A percentile compares a stretch with the other conserved stretches of the same genome.
Evolutionary conservation across 2,797 vertebrate genomes (phyloP).

Genomic region (Falco berigora): DNA sequence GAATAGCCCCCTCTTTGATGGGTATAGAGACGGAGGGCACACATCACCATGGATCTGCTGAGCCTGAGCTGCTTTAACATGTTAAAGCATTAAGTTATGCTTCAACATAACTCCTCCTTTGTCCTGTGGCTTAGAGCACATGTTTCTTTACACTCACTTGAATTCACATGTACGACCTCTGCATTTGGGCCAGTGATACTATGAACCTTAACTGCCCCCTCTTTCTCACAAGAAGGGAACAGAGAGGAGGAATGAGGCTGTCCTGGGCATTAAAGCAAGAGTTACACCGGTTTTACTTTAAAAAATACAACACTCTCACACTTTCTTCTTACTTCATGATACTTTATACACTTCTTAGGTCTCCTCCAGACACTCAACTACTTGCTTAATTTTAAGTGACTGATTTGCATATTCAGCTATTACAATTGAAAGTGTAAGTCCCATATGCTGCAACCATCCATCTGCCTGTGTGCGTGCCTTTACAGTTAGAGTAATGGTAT

Average conservation of each 20-base stretch:
- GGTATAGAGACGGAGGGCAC: background rate
- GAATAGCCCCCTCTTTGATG: background rate
- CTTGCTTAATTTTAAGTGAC: background rate
- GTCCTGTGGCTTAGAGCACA: background rate
- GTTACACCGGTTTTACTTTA: background rate
- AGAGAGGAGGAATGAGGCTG: background rate
- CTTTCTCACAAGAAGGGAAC: background rate
- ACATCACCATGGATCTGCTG: background rate
- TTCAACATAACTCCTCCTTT: background rate
- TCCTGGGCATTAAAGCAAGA: background rate
- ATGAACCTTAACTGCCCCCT: background rate
- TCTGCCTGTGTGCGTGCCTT: background rate
- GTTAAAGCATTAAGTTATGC: too few species aligned
- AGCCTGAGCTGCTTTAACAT: background rate
- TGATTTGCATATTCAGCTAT: background rate
- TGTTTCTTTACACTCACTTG: background rate
- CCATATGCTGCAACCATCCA: background rate
- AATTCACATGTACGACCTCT: background rate
- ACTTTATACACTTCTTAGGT: background rate
- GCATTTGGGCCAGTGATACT: background rate
- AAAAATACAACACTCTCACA: background rate
- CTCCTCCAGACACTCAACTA: background rate
- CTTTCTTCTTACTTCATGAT: background rate
- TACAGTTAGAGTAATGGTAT: background rate
- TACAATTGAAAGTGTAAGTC: background rate